Base-by-base conservation (phyloP, 2,797 vertebrate species). In the Pogonophryne albipinna region DNA sequence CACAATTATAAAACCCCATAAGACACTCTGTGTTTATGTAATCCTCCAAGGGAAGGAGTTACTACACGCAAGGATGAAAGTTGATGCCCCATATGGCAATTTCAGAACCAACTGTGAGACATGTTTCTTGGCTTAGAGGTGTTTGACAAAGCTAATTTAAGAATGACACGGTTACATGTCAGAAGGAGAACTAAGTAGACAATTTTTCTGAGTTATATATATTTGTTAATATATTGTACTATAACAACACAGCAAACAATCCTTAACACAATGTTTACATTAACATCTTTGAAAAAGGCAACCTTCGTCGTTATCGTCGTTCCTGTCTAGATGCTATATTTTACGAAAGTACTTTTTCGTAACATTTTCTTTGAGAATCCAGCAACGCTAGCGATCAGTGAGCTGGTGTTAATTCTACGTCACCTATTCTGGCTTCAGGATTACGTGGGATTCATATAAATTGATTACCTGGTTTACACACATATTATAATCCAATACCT, bases 1-100 rank as follows among this genome's bases (percentile, higher is more conserved):
- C 80, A 86, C 72, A 89, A 87, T 83, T 78, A 66, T 81, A 83
- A 90, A 89, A 91, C 71, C 80, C 55, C 86, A 84, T 41, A 85
- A 85, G 85, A 88, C 80, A 85, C 66, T 63, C 60, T 1, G 2
- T 88, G 85, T 90, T 92, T 88, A 87, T 89, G 78, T 67, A 83
- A 79, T 82, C 56, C 66, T 85, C 71, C 58, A 78, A 83, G 66
- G 72, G 71, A 87, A 85, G 76, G 71, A 80, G 68, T 84, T 72
- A 71, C 68, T 67, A 65, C 67, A 75, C 76, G 66, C 72, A 41
- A 76, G 66, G 62, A 58, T 89, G 79, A 82, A 90, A 89, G 76
- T 12, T 47, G 76, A 92, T 83, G 83, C 80, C 71, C 55, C 72
- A 79, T 58, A 84, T 80, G 76, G 70, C 74, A 78, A 65, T 74